Conservation (phyloP, 30 jellyfish, hydroid and myxozoan species). For the Aurelia aurita complex sp. Pacific region DNA sequence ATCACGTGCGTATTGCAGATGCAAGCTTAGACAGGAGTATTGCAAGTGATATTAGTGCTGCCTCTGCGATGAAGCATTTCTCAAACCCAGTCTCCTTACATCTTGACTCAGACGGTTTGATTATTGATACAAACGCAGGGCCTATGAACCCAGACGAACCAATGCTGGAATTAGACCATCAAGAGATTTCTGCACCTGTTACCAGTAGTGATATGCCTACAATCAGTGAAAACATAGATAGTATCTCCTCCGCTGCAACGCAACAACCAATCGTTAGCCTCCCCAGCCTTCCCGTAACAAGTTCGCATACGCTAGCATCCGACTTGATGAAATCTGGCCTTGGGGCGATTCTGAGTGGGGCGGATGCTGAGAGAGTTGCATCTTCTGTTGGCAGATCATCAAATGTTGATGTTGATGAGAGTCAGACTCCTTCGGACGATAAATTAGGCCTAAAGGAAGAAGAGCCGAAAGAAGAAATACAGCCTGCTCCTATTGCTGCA, state of each 20-base stretch:
- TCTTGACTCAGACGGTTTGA: slow-evolving; percentile 45
- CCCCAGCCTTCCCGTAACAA: no score
- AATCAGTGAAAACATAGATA: neutral
- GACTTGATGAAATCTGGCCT: slow-evolving; percentile 17
- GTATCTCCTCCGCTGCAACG: no score
- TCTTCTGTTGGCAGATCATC: slow-evolving; percentile 43
- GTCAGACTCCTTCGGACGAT: neutral
- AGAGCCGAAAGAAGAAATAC: neutral
- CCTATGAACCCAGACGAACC: slow-evolving; percentile 29
- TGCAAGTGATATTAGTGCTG: neutral
- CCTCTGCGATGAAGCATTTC: slow-evolving; percentile 42
- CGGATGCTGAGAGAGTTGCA: slow-evolving; percentile 49
- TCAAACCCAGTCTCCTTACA: slow-evolving; percentile 30
- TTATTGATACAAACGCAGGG: slow-evolving; percentile 29
- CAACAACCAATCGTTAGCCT: no score
- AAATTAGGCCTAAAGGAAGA: neutral
- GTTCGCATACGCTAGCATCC: slow-evolving; percentile 4
- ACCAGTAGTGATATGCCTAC: slow-evolving; percentile 2
- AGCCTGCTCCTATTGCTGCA: neutral
- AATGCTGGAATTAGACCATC: slow-evolving; percentile 13
- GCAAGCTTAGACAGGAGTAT: slow-evolving; percentile 20
- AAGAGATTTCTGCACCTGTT: neutral
- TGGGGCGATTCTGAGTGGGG: slow-evolving; percentile 28
- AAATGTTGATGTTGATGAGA: neutral
- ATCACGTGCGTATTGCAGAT: slow-evolving; percentile 45